Base-by-base conservation (phyloP, 2,888 invertebrate species). In the Lasius platythorax region DNA sequence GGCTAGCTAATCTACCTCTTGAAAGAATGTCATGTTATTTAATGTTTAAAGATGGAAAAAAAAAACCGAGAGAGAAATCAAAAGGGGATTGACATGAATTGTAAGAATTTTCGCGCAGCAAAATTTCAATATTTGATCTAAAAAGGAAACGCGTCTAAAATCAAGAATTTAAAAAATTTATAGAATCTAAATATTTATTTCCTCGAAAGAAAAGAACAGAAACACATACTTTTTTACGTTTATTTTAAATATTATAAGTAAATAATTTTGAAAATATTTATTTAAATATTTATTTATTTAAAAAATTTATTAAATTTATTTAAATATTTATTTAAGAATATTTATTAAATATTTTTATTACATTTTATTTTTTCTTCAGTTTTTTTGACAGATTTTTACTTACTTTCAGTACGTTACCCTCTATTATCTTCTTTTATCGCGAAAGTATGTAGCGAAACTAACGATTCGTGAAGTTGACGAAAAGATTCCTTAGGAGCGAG, bases 381-480 rank as follows among this genome's bases (percentile, higher is more conserved):
- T 30, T 5, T 15, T 2, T 11, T n/a, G 30, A 46, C 61, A 61
- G 37, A 5, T 61, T 61, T 61, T n/a, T 37, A 46, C 40, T 63
- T 73, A 74, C 43, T 81, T 72, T 81, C 79, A 30, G 74, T 58
- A 73, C 74, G 74, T 79, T 79, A 61, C 23, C 75, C 73, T 46
- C 79, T 73, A 81, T 73, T 81, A 73, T 74, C 74, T 81, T 46
- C 23, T 23, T 53, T 37, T 28, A 63, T 74, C 43, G 46, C n/a
- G n/a, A 61, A 28, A 61, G 46, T 9, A 50, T 28, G 23, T 28
- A 61, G 11, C 58, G 18, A 61, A 61, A 73, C 73, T 73, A 61
- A 43, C 33, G 58, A 78, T 73, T 79, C 73, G 79, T 61, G 75
- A 81, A 81, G 46, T 81, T 81, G 79, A 81, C 61, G 74, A 28